These are phyloP conservation scores for Lemur catta DNA, from an alignment of 2,797 vertebrate species.

Conservation along the genomic window DNA sequence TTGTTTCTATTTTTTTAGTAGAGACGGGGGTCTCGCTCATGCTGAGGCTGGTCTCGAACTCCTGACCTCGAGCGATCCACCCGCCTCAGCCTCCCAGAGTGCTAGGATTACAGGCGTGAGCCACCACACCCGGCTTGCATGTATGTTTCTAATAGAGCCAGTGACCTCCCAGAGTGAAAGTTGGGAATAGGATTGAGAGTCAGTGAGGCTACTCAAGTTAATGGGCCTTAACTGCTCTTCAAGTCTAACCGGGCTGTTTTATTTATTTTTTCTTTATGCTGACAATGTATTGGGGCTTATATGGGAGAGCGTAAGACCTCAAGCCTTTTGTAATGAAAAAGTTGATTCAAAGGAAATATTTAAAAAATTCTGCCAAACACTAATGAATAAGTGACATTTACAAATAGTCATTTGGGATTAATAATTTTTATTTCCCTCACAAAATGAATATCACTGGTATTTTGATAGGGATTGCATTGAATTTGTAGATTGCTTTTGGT, in stretches of 20 bases:
- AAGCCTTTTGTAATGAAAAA: slow-evolving; percentile 44
- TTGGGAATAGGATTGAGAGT: neutral
- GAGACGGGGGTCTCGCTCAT: too few relatives aligned
- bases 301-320: neutral
- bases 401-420: slow-evolving; percentile 54
- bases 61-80: too few relatives aligned
- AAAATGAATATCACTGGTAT: slow-evolving; percentile 51
- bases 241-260: neutral
- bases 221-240: neutral
- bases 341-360: slow-evolving; percentile 67
- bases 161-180: neutral
- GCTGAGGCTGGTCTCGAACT: too few relatives aligned
- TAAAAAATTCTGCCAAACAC: slow-evolving; percentile 1
- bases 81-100: too few relatives aligned
- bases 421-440: slow-evolving; percentile 46
- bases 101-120: too few relatives aligned
- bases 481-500: neutral
- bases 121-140: too few relatives aligned
- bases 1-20: too few relatives aligned
- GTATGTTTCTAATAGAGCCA: neutral
- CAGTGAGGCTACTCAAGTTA: neutral
- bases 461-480: neutral
- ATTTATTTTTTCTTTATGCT: neutral
- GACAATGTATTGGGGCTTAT: neutral
- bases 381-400: slow-evolving; percentile 47